phyloP scores from a whole-genome alignment of 2,888 invertebrate species.

The Vesta saturnalis region DNA sequence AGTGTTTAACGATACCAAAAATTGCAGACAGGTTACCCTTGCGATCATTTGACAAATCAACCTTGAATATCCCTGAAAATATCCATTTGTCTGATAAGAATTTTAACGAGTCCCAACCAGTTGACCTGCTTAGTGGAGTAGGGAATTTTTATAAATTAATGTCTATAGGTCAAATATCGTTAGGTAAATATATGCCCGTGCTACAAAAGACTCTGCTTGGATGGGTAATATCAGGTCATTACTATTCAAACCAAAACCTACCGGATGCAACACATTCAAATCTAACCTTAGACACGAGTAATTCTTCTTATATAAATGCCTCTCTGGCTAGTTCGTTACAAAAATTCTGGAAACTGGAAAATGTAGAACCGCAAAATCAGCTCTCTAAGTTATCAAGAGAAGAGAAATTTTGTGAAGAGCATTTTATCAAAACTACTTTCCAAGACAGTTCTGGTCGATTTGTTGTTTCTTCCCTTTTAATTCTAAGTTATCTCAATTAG shows the following conservation, averaged over 20 bases:
- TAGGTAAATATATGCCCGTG: slow-evolving; percentile 7
- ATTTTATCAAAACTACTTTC: too few species aligned
- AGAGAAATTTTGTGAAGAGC: background rate
- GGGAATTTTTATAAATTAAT: slow-evolving; percentile 17
- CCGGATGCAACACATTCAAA: background rate
- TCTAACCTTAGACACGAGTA: background rate
- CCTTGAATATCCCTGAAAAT: slow-evolving; percentile 20
- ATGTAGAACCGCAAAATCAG: background rate
- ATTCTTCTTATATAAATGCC: background rate
- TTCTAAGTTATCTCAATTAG: background rate
- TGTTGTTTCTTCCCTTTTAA: slow-evolving; percentile 4
- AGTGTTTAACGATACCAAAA: slow-evolving; percentile 22
- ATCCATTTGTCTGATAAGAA: slow-evolving; percentile 22
- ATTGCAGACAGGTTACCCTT: slow-evolving; percentile 21
- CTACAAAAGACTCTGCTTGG: background rate
- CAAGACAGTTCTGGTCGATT: background rate
- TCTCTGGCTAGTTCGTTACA: background rate
- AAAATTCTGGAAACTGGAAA: background rate
- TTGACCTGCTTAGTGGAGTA: slow-evolving; percentile 20
- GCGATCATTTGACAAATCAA: too few species aligned
- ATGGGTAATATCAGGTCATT: background rate
- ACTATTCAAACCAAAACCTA: too few species aligned
- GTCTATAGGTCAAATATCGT: slow-evolving; percentile 20
- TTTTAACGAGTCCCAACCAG: background rate
- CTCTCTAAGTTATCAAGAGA: background rate